A percentile compares a stretch with the other conserved stretches of the same genome.
These are phyloP conservation scores for Drosophila formosana DNA, from an alignment of 2,888 invertebrate species.

Conservation along the genomic window DNA sequence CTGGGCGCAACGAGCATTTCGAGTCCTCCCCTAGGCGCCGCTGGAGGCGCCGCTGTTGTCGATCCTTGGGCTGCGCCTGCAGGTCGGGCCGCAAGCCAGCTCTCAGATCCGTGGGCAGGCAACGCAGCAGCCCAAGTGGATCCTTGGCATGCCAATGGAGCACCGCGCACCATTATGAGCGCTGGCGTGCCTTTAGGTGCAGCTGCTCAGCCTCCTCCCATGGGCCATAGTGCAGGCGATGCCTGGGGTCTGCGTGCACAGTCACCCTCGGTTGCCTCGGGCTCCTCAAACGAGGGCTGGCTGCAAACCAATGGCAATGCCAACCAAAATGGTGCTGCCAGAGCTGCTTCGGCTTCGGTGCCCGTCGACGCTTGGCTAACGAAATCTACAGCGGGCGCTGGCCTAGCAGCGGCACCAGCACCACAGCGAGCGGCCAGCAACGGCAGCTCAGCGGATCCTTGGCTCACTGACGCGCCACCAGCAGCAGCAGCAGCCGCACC, in stretches of 20 bases:
- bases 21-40: slow-evolving; percentile 85
- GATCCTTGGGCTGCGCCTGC: slow-evolving; percentile 92
- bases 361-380: slow-evolving; percentile 81
- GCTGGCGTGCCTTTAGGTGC: slow-evolving; percentile 71
- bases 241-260: slow-evolving; percentile 84
- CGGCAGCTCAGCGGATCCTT: slow-evolving; percentile 78
- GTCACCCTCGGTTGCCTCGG: slow-evolving; percentile 84
- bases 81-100: slow-evolving; percentile 85
- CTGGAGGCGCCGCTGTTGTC: slow-evolving; percentile 76
- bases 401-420: slow-evolving; percentile 60
- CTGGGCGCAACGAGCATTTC: slow-evolving; percentile 88
- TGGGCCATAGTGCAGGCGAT: slow-evolving; percentile 59
- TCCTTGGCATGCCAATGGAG: slow-evolving; percentile 83
- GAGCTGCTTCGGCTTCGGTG: slow-evolving; percentile 55
- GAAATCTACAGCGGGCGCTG: slow-evolving; percentile 63
- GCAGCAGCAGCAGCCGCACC: slow-evolving; percentile 53
- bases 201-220: slow-evolving; percentile 42
- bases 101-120: slow-evolving; percentile 85
- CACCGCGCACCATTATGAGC: slow-evolving; percentile 74
- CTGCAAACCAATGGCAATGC: slow-evolving; percentile 82
- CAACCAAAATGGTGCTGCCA: slow-evolving; percentile 58
- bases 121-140: slow-evolving; percentile 83
- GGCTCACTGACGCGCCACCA: slow-evolving; percentile 72
- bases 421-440: slow-evolving; percentile 57
- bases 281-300: slow-evolving; percentile 85